Base-by-base conservation (phyloP, 2,888 invertebrate species). In the Strigamia transsilvanica region DNA sequence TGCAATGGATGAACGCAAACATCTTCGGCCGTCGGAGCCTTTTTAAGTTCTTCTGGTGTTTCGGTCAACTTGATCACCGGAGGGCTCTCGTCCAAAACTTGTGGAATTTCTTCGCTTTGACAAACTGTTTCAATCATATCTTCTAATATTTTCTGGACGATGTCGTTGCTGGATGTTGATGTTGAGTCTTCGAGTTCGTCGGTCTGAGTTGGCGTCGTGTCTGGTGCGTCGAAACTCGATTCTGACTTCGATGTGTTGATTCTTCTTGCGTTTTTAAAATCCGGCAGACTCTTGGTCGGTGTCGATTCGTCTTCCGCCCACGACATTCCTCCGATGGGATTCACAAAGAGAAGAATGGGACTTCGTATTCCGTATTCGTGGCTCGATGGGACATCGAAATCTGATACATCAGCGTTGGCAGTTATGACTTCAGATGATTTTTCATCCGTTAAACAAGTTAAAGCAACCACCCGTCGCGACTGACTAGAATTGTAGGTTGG, bases 1-100 rank as follows among this genome's bases (percentile, higher is more conserved):
- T 96, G 95, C 83, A 94, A 91, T 34, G 93, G 93, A 87, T 94
- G 93, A 51, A 94, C 90, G 10, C 88, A 86, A 4, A 87, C 85
- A 82, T 86, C 86, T 73, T 84, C 82, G 83, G 27, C 84, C 18
- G 46, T 10, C 18, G 77, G 21, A 21, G 15, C 4, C 12, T 21
- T 21, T 38, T 79, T 79, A 10, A 21, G 32, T 27, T 27, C 32
- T 32, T 21, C 21, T 5, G 32, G 81, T 18, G 80, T 80, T 61
- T 38, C 46, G 21, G 12, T 21, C 21, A 21, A 61, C 23, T 21
- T 32, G 12, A n/a, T 13, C 15, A 12, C 27, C 42, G 21, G 10
- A 21, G 77, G n/a, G 9, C 13, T 23, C 1, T 23, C 15, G 12
- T 27, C 46, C 56, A n/a, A 27, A 27, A 27, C 27, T 27, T 21